These are phyloP conservation scores for Crocodylus rhombifer DNA, from an alignment of 2,797 vertebrate genomes.

Conservation along the genomic window DNA sequence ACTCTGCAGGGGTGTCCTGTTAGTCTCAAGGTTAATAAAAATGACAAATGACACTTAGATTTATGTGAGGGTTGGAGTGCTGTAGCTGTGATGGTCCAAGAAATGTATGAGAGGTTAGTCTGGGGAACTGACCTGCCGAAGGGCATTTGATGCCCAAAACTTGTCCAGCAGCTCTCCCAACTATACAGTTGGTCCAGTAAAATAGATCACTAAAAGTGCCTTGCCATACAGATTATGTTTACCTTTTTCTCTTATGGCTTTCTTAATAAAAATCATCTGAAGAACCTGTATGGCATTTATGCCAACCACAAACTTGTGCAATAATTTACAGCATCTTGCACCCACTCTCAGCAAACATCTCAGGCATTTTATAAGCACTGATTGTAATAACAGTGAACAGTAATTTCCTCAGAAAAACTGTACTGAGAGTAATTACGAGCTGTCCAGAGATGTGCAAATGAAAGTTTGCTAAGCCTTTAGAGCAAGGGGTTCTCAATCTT, in stretches of 20 bases:
- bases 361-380: not conserved
- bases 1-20: conserved; percentile 8
- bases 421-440: not conserved
- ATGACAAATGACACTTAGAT: not conserved
- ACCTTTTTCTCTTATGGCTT: not conserved
- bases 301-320: not conserved
- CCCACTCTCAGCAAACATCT: fast-evolving
- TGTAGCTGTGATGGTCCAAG: too few relatives aligned
- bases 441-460: not conserved
- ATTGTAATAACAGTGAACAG: not conserved
- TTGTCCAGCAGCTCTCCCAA: too few relatives aligned
- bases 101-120: too few relatives aligned
- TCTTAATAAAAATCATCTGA: not conserved
- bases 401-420: not conserved
- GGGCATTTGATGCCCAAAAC: too few relatives aligned
- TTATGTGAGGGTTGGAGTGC: too few relatives aligned
- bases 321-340: not conserved
- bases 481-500: not conserved
- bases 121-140: too few relatives aligned
- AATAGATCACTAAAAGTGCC: too few relatives aligned
- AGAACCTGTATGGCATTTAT: not conserved
- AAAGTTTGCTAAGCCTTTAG: not conserved
- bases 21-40: not conserved
- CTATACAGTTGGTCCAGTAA: too few relatives aligned
- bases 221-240: not conserved